Base-by-base conservation (phyloP, 2,888 invertebrate genomes). In the Beris morrisii region DNA sequence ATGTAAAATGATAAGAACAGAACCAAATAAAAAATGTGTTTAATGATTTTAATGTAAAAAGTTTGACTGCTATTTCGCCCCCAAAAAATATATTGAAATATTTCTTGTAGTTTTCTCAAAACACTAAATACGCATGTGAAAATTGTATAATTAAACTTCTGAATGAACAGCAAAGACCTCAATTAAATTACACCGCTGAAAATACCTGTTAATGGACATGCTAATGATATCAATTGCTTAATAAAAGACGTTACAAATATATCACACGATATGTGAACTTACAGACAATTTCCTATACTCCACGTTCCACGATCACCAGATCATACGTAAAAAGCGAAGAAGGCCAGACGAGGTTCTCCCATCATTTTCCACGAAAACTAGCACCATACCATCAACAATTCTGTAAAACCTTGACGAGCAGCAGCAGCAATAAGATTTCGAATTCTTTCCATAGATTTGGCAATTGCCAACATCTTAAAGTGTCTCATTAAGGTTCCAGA, bases 371-470 rank as follows among this genome's bases (percentile, higher is more conserved):
- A 12, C 31, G 55, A 6, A 30, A n/a, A 22, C 22, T 22, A 22
- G 22, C 15, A 15, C 9, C 38, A 5, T 44, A 15, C 9, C 38
- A 5, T 44, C 38, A 61, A 15, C 30, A 61, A 38, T 38, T 38
- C 31, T 52, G 50, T 9, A 32, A 50, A 52, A 50, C 61, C 61
- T 50, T 50, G 61, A 44, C 32, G 12, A 52, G n/a, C 2, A 22
- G 4, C 38, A 61, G 38, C 32, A 61, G 50, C 50, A 38, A 50
- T 50, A 43, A 52, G 32, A 30, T 22, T 61, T 38, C 7, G 22
- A 52, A 52, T 50, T 38, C 50, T 61, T 52, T 50, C 52, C 43
- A 61, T 7, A 38, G 50, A 61, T 61, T 61, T 52, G 61, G 61
- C 50, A 50, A 61, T 61, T 61, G 11, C 38, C 31, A 15, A 22